Evolutionary conservation across 2,797 vertebrate species (phyloP).

Genomic region (Sitta carolinensis): DNA sequence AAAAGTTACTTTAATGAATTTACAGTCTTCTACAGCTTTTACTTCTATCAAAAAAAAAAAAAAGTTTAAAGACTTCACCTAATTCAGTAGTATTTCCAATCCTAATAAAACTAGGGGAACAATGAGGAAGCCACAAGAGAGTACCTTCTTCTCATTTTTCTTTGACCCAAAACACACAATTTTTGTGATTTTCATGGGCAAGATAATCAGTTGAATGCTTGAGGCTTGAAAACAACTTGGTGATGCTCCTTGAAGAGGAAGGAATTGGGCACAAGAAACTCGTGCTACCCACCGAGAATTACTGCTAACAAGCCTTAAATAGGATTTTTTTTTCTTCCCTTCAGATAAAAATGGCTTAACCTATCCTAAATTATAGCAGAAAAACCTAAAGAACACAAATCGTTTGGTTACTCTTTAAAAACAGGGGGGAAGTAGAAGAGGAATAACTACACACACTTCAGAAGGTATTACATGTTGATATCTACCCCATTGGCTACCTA

Average conservation of each 20-base stretch:
- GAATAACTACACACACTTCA: background rate
- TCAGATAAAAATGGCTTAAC: background rate
- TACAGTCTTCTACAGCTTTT: background rate
- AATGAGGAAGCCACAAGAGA: background rate
- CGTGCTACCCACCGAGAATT: background rate
- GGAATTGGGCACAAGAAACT: background rate
- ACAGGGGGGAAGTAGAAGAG: background rate
- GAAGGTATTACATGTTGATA: background rate
- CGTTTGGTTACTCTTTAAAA: background rate
- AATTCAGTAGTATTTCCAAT: background rate
- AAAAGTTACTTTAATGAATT: background rate
- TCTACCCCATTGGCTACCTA: background rate
- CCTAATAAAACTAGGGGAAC: background rate
- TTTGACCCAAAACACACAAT: background rate
- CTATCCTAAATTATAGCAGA: background rate
- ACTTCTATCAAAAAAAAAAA: background rate
- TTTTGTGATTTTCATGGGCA: background rate
- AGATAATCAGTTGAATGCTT: background rate
- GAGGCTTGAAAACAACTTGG: background rate
- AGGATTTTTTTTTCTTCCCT: background rate
- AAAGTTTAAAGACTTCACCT: background rate
- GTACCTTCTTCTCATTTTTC: background rate
- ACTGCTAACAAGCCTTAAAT: background rate
- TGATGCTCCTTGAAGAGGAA: background rate
- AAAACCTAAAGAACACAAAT: background rate